Percentiles rank a stretch among this genome's conserved stretches.
Conservation (phyloP, 2,888 invertebrate species). For the Clostera curtula region DNA sequence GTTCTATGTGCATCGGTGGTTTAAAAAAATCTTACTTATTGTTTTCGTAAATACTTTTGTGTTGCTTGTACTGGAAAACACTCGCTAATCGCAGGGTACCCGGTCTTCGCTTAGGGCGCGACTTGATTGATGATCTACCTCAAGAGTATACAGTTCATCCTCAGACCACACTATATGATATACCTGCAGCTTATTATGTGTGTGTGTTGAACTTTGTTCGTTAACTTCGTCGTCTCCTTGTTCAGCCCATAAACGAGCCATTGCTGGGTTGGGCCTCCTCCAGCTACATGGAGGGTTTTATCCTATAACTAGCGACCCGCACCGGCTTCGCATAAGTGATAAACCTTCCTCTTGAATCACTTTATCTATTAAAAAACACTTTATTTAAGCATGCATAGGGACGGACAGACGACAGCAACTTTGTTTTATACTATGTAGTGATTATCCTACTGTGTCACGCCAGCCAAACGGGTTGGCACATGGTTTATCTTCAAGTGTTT, state of each 20-base stretch:
- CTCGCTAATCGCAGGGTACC: conserved; percentile 54
- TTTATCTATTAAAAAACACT: no score
- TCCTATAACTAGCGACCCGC: no score
- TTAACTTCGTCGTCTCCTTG: background rate
- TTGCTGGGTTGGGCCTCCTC: background rate
- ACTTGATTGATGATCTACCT: conserved; percentile 58
- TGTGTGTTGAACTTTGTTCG: conserved; percentile 4
- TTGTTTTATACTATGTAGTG: no score
- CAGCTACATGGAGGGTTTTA: no score
- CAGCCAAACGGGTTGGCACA: no score
- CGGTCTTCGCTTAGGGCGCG: conserved; percentile 45
- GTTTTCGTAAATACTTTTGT: conserved; percentile 47
- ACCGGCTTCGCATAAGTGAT: no score
- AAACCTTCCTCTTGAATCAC: no score
- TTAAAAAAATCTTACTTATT: background rate
- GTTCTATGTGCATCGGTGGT: background rate
- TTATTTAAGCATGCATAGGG: no score
- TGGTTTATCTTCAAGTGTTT: no score
- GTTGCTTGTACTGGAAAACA: no score
- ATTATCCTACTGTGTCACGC: no score
- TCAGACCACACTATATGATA: conserved; percentile 20
- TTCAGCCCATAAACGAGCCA: background rate
- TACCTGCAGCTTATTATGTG: conserved; percentile 6
- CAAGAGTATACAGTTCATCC: conserved; percentile 40
- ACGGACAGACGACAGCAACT: no score